Evolutionary conservation across 2,797 vertebrate species (phyloP).

Genomic region (Helarctos malayanus): DNA sequence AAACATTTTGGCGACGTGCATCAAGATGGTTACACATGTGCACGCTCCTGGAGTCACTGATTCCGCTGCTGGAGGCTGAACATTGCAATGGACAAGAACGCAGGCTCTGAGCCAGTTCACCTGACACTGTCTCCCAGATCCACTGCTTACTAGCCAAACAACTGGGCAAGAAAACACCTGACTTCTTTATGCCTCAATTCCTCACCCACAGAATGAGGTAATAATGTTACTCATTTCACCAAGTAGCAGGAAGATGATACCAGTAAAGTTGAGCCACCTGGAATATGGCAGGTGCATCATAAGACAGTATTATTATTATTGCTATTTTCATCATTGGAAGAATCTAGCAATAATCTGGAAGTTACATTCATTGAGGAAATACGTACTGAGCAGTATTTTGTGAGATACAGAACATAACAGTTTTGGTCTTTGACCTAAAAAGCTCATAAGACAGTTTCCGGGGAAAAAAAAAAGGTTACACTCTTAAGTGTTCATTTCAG

Average conservation of each 20-base stretch:
- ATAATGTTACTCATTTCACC: background rate
- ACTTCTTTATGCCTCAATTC: background rate
- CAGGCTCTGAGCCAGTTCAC: background rate
- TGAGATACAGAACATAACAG: background rate
- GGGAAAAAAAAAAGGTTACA: background rate
- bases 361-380: background rate
- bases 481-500: background rate
- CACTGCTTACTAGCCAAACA: background rate
- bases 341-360: conserved; percentile 21
- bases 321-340: background rate
- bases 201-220: background rate
- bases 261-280: background rate
- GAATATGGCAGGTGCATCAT: background rate
- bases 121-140: background rate
- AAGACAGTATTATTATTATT: background rate
- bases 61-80: background rate
- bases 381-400: background rate
- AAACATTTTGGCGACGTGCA: background rate
- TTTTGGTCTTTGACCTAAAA: background rate
- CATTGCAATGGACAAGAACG: background rate
- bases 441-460: background rate
- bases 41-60: background rate
- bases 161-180: background rate
- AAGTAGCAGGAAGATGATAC: background rate
- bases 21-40: background rate